Base-by-base conservation (phyloP, 92 coral and sea anemone species). In the Porites rus region DNA sequence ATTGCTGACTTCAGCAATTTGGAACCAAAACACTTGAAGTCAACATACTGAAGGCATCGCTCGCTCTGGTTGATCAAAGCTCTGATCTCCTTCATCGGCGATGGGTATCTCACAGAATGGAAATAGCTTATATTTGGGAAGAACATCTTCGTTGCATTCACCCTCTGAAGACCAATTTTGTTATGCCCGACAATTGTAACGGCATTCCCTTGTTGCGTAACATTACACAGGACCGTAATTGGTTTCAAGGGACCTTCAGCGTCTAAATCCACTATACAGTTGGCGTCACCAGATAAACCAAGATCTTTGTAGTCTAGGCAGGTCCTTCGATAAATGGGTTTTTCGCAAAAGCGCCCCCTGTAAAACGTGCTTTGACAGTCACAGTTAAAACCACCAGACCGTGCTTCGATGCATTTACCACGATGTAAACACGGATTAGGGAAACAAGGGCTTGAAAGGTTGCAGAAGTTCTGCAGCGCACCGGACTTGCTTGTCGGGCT, bases 291-390 rank as follows among this genome's bases (percentile, higher is more conserved):
- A 3, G 89, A 69, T 38, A 96, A 77, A 10, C 98, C 99, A 38
- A 94, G 91, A 46, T 94, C 87, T 87, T 93, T 93, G 89, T 96
- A 96, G 83, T 92, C 94, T 73, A 89, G 88, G 79, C 99, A 96
- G 74, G 98, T 87, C 71, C 92, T 84, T 62, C 88, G 92, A 92
- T 88, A 90, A 62, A 90, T 90, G 28, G 99, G 99, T 22, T 77
- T 78, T 72, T 94, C 93, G 69, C 99, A 96, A 17, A 65, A 77
- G 65, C 88, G 78, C 18, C 99, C 99, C 22, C 87, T 69, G 89
- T 94, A 88, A 72, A 96, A 91, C 50, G 92, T 84, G 10, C 91
- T 91, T 76, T 80, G 82, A 69, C 99, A 96, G 62, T 89, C 90
- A 63, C 99, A 96, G 10, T 95, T 86, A 80, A 91, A 93, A 74